Evolutionary conservation across 2,888 invertebrate species (phyloP).

Genomic region (Thera obeliscata): DNA sequence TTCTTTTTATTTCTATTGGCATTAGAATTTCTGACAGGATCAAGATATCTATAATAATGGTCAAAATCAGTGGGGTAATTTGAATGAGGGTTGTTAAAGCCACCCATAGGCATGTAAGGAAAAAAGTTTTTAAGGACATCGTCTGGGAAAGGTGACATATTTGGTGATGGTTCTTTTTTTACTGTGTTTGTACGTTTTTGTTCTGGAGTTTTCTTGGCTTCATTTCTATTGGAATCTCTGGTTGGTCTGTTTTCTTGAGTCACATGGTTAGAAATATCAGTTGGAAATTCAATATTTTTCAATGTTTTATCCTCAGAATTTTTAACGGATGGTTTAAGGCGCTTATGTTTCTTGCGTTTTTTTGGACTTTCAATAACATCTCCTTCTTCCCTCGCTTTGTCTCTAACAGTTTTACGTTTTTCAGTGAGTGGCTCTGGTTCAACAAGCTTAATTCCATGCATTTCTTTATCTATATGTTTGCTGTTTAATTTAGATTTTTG

Average conservation of each 20-base stretch:
- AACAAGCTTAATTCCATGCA: background rate
- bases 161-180: conserved; percentile 10
- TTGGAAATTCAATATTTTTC: conserved; percentile 31
- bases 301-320: conserved; percentile 9
- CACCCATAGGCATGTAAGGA: conserved; percentile 37
- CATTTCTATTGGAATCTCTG: conserved; percentile 34
- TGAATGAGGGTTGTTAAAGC: conserved; percentile 32
- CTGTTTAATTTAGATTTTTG: conserved; percentile 5
- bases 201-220: conserved; percentile 11
- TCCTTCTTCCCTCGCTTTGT: conserved; percentile 24
- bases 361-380: background rate
- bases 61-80: conserved; percentile 43
- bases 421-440: background rate
- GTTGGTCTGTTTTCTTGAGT: conserved; percentile 45
- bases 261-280: conserved; percentile 35
- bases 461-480: conserved; percentile 7
- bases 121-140: conserved; percentile 32
- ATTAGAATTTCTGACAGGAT: conserved; percentile 18
- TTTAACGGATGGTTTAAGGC: conserved; percentile 1
- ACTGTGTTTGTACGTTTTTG: conserved; percentile 4
- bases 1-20: conserved; percentile 33
- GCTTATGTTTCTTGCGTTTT: conserved; percentile 5
- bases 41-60: conserved; percentile 42
- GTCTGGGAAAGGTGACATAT: conserved; percentile 22
- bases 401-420: background rate